Evolutionary conservation across 2,888 invertebrate genomes (phyloP).

Genomic region (Acanthococcus lagerstroemiae): DNA sequence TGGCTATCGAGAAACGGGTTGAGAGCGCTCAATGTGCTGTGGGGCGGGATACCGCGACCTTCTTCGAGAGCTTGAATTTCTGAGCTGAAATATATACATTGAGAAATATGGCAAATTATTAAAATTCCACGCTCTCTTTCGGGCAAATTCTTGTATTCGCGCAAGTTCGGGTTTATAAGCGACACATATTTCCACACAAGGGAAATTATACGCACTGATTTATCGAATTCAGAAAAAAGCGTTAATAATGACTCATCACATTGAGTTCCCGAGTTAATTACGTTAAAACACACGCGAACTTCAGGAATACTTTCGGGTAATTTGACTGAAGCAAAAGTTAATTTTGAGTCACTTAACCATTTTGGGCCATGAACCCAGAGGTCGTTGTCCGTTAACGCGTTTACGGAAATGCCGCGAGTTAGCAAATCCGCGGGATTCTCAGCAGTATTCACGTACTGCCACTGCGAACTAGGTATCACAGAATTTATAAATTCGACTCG

Average conservation of each 20-base stretch:
- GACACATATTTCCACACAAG: background rate
- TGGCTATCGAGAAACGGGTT: conserved; percentile 22
- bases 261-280: background rate
- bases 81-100: background rate
- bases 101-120: no score
- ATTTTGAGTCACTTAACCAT: background rate
- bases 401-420: background rate
- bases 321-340: background rate
- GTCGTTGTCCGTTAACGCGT: background rate
- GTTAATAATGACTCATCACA: background rate
- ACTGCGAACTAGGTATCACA: background rate
- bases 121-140: background rate
- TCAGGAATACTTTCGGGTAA: background rate
- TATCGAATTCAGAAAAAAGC: background rate
- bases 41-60: background rate
- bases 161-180: background rate
- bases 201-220: background rate
- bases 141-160: background rate
- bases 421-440: no score
- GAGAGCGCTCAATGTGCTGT: background rate
- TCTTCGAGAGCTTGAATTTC: background rate
- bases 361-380: conserved; percentile 4
- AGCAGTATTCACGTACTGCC: conserved; percentile 14
- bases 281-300: background rate
- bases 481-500: background rate